phyloP scores from a whole-genome alignment of 2,888 invertebrate species.

The Rotaria socialis region DNA sequence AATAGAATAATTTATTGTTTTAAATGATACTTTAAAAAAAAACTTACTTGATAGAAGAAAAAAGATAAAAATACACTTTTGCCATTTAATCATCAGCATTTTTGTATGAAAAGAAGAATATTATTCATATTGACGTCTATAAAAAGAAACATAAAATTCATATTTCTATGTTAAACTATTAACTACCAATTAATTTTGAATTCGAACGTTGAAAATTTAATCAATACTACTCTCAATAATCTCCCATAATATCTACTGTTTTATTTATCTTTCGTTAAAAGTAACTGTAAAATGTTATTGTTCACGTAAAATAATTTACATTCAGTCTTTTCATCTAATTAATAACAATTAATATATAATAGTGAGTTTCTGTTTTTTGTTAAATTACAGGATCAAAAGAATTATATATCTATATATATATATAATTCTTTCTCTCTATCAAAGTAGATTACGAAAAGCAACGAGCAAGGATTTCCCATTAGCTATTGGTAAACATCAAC shows the following conservation, averaged over 20 bases:
- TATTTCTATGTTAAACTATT: too few species aligned
- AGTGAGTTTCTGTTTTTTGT: background rate
- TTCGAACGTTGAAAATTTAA: too few species aligned
- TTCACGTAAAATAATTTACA: background rate
- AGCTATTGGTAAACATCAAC: background rate
- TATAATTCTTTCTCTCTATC: background rate
- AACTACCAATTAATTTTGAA: too few species aligned
- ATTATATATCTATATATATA: background rate
- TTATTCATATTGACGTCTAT: background rate
- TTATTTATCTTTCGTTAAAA: background rate
- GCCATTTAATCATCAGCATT: background rate
- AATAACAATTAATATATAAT: background rate
- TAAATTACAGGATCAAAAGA: background rate
- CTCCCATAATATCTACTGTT: background rate
- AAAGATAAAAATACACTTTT: background rate
- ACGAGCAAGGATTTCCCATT: background rate
- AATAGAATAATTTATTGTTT: background rate
- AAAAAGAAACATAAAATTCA: background rate
- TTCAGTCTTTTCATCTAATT: background rate
- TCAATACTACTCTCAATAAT: too few species aligned
- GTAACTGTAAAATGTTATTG: background rate
- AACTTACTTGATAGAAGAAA: background rate
- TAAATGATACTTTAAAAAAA: background rate
- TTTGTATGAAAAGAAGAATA: background rate
- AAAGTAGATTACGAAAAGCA: background rate